Evolutionary conservation across 2,797 vertebrate genomes (phyloP).

Genomic region (Arctocebus calabarensis): DNA sequence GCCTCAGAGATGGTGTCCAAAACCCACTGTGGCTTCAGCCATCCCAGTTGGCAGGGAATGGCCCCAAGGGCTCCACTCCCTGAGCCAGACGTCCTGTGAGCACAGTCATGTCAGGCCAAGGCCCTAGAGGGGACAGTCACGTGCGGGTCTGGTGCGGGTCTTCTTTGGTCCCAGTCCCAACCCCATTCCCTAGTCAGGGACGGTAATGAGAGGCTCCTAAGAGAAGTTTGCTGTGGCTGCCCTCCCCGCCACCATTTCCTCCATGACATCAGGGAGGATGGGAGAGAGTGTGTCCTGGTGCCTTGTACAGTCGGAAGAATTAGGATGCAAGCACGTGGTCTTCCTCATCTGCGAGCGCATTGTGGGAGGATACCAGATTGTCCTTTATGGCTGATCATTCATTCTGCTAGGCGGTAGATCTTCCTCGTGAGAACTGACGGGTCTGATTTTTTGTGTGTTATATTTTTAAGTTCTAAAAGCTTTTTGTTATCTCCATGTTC

Average conservation of each 20-base stretch:
- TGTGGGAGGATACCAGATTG: accelerated
- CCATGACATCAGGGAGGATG: background rate
- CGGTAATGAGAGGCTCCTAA: background rate
- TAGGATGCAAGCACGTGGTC: accelerated
- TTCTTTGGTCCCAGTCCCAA: background rate
- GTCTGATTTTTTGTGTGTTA: background rate
- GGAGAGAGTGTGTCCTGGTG: background rate
- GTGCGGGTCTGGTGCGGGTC: background rate
- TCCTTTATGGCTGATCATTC: accelerated
- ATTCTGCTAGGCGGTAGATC: accelerated
- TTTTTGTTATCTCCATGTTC: background rate
- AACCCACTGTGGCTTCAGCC: constrained; percentile 7
- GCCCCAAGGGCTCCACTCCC: background rate
- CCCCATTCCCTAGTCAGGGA: no score
- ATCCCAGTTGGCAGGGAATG: background rate
- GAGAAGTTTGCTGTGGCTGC: background rate
- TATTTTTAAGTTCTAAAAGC: background rate
- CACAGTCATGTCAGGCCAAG: background rate
- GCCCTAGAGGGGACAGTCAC: background rate
- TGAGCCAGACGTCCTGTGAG: background rate
- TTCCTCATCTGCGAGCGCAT: background rate
- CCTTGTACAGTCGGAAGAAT: background rate
- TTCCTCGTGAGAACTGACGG: background rate
- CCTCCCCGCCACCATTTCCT: background rate
- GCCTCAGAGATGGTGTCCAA: constrained; percentile 45